Evolutionary conservation across 1,140 invertebrate species (phyloP).

Genomic region (Pissodes strobi): DNA sequence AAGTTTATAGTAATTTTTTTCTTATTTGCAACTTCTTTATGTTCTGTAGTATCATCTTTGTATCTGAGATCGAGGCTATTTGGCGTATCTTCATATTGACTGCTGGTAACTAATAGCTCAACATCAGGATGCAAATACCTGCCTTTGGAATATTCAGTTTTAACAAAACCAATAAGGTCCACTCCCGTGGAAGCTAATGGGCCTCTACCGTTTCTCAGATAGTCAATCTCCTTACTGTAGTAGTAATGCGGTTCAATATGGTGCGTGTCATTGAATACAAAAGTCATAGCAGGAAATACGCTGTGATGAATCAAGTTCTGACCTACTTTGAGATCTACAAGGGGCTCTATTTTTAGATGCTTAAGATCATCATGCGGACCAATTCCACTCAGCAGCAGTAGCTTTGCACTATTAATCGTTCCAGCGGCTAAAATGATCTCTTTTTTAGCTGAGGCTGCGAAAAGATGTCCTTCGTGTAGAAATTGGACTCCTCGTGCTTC

Average conservation of each 20-base stretch:
- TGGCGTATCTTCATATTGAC: conserved; percentile 17
- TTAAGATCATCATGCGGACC: conserved; percentile 67
- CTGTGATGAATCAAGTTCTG: conserved; percentile 63
- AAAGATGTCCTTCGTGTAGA: conserved; percentile 53
- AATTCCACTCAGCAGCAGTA: conserved; percentile 80
- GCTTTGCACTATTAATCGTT: conserved; percentile 84
- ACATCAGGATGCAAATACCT: conserved; percentile 61
- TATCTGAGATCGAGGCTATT: too few species aligned
- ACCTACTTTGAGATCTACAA: conserved; percentile 60
- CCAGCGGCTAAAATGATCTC: conserved; percentile 77
- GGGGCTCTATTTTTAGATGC: conserved; percentile 54
- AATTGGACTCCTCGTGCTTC: conserved; percentile 69
- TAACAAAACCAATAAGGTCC: conserved; percentile 56
- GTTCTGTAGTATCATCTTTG: too few species aligned
- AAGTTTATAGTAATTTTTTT: conserved; percentile 56
- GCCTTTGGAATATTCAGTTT: conserved; percentile 51
- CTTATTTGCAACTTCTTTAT: too few species aligned
- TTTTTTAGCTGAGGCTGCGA: conserved; percentile 62
- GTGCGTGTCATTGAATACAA: conserved; percentile 56
- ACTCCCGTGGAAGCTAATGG: conserved; percentile 55
- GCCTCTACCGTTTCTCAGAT: conserved; percentile 55
- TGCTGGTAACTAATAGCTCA: conserved; percentile 51
- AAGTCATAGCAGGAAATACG: conserved; percentile 53
- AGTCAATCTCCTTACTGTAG: conserved; percentile 46
- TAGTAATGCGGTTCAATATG: conserved; percentile 22